These are phyloP conservation scores for Gobio occitaniae DNA, from an alignment of 2,797 vertebrate species.

Conservation along the genomic window DNA sequence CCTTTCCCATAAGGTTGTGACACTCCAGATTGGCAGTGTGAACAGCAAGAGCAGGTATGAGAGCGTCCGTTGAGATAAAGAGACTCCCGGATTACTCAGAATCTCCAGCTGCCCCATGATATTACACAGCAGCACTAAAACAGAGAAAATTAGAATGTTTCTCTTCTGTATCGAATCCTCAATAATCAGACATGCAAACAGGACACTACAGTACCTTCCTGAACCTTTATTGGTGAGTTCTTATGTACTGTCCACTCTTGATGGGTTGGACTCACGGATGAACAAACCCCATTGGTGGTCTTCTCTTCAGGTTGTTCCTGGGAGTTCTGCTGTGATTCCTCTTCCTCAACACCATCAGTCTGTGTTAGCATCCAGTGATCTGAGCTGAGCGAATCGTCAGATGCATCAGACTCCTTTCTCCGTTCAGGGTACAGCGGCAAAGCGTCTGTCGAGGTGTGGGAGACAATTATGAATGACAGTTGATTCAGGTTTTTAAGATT, in stretches of 20 bases:
- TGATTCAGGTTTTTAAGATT: not conserved
- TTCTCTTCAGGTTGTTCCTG: not conserved
- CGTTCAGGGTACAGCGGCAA: not conserved
- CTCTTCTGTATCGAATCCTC: not conserved
- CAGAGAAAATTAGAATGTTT: not conserved
- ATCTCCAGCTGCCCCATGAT: constrained; percentile 60
- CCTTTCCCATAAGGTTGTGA: constrained; percentile 63
- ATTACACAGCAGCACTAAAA: constrained; percentile 68
- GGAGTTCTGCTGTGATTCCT: not conserved
- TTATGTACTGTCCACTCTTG: constrained; percentile 40
- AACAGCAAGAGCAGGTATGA: constrained; percentile 68
- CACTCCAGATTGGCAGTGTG: constrained; percentile 54
- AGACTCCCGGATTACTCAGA: constrained; percentile 51
- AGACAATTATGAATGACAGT: not conserved
- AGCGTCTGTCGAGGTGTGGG: not conserved
- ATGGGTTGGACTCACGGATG: not conserved
- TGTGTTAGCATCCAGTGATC: constrained; percentile 43
- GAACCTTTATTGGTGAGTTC: constrained; percentile 46
- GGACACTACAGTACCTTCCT: constrained; percentile 62
- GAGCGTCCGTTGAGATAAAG: constrained; percentile 52
- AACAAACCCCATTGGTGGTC: not conserved
- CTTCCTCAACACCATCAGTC: not conserved
- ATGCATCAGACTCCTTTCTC: constrained; percentile 34
- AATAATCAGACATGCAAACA: not conserved
- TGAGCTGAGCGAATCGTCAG: constrained; percentile 29